These are phyloP conservation scores for Horisme vitalbata DNA, from an alignment of 2,888 invertebrate genomes.

Conservation along the genomic window DNA sequence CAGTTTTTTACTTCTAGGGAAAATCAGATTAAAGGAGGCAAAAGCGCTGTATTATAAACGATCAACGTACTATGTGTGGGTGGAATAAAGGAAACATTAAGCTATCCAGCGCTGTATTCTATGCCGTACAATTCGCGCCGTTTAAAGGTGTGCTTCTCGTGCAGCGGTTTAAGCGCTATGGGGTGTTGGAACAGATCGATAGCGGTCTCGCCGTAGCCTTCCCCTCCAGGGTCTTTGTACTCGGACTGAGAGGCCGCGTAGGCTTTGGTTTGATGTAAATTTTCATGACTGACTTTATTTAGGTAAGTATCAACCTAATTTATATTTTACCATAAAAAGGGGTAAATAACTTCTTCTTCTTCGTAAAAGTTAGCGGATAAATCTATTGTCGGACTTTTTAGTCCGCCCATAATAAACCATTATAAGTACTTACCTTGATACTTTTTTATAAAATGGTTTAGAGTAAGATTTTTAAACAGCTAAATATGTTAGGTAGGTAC, in stretches of 20 bases:
- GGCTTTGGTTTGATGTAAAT: constrained; percentile 4
- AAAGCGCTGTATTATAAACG: constrained; percentile 7
- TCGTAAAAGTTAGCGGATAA: too few species aligned
- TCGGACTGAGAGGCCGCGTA: constrained; percentile 26
- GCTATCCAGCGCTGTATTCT: constrained; percentile 1
- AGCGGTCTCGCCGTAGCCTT: constrained; percentile 49
- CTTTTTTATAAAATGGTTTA: too few species aligned
- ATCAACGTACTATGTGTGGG: neutral
- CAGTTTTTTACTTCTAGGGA: too few species aligned
- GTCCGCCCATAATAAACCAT: too few species aligned
- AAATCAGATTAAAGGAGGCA: too few species aligned
- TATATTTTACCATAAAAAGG: too few species aligned
- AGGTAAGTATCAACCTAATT: neutral
- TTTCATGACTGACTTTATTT: constrained; percentile 15
- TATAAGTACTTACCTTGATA: too few species aligned
- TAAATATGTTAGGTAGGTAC: too few species aligned
- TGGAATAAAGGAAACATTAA: neutral
- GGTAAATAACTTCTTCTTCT: too few species aligned
- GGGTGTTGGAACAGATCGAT: constrained; percentile 40
- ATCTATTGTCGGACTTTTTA: too few species aligned
- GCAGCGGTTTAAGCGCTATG: constrained; percentile 49
- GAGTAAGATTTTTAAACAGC: too few species aligned
- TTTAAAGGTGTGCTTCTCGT: neutral
- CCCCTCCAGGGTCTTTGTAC: constrained; percentile 61
- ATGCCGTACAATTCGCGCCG: neutral